Conservation (phyloP, 2,113 vertebrate genomes). For the Mustelus asterias region DNA sequence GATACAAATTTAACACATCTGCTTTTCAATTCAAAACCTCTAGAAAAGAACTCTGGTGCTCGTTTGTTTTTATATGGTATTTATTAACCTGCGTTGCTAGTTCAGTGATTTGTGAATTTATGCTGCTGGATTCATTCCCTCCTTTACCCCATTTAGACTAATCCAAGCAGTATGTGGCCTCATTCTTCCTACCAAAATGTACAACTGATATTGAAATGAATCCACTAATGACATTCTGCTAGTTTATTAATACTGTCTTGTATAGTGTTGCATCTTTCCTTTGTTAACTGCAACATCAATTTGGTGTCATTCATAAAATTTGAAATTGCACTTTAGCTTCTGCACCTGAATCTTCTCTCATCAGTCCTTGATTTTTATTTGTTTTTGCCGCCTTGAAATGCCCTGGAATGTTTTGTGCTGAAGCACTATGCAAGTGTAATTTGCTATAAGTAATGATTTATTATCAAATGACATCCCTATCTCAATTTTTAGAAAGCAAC, state of each 20-base stretch:
- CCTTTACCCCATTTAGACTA: neutral
- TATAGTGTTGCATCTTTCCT: neutral
- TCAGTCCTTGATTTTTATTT: neutral
- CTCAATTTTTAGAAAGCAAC: neutral
- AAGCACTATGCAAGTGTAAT: neutral
- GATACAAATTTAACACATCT: neutral
- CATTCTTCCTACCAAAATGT: neutral
- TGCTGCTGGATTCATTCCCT: neutral
- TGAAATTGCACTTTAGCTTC: neutral
- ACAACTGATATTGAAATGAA: neutral
- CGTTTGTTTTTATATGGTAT: neutral
- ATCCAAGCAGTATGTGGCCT: neutral
- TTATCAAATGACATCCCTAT: neutral
- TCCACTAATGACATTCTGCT: neutral
- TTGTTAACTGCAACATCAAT: neutral
- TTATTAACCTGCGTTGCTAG: neutral
- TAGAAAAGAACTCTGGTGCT: neutral
- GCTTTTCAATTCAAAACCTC: neutral
- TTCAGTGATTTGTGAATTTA: neutral
- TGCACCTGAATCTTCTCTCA: neutral
- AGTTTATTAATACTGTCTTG: neutral
- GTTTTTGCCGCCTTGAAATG: neutral
- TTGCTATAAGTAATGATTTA: neutral
- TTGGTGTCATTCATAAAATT: neutral
- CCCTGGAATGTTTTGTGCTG: neutral